Evolutionary conservation across 2,797 vertebrate genomes (phyloP).

Genomic region (Loriculus beryllinus): DNA sequence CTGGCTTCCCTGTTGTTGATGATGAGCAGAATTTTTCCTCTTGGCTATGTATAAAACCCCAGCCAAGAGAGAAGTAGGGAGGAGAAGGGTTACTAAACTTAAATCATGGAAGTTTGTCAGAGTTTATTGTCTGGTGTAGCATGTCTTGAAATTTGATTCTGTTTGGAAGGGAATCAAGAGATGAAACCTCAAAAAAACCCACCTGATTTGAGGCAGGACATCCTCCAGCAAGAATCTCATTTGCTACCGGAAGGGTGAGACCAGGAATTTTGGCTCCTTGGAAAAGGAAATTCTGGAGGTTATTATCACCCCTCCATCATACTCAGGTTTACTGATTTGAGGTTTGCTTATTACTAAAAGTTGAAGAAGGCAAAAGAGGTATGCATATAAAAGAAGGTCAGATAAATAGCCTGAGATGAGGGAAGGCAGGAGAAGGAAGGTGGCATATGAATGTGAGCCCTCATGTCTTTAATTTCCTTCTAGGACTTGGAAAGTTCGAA

Average conservation of each 20-base stretch:
- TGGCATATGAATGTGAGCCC: background rate
- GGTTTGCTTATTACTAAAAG: conserved; percentile 17
- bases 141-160: conserved; percentile 26
- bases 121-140: background rate
- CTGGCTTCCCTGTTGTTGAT: background rate
- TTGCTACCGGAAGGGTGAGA: conserved; percentile 35
- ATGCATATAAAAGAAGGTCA: background rate
- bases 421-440: background rate
- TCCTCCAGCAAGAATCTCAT: conserved; percentile 42
- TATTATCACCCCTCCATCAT: conserved; percentile 14
- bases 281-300: conserved; percentile 35
- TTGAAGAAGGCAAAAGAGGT: background rate
- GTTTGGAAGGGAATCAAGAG: conserved; percentile 14
- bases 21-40: conserved; percentile 15
- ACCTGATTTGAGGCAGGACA: conserved; percentile 23
- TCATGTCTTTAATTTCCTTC: background rate
- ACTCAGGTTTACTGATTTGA: conserved; percentile 8
- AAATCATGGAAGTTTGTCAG: background rate
- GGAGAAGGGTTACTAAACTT: background rate
- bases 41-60: conserved; percentile 19
- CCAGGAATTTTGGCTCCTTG: conserved; percentile 37
- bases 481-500: background rate
- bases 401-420: background rate
- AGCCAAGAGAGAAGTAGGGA: conserved; percentile 12
- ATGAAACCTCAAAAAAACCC: conserved; percentile 45